Base-by-base conservation (phyloP, 2,797 vertebrate genomes). In the Micropoecilia bifurca region DNA sequence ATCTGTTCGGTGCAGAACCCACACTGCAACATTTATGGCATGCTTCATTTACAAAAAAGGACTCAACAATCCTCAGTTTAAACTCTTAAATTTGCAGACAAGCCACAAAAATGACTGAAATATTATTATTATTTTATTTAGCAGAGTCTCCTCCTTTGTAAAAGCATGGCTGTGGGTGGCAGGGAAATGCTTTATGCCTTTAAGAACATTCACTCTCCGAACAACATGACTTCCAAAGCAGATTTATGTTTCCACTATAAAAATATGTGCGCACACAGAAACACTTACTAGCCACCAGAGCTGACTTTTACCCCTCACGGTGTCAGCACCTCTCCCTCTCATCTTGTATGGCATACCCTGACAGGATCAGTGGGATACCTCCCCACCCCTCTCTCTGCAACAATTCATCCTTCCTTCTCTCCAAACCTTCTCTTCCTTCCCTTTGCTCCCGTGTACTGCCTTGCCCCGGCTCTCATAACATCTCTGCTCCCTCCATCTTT, bases 401-500 rank as follows among this genome's bases (percentile, higher is more conserved):
- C 83, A 71, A 16, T 83, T 85, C 84, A 78, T 57, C 63, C 79
- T 76, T 46, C 79, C 78, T 68, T 30, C 4, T 50, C 48, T 78
- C 81, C 78, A 75, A 61, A 57, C 69, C 83, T 82, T 79, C 75
- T 69, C 81, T 68, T 74, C 71, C 71, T 77, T 78, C 76, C 66
- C 81, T 68, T 57, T 66, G 81, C 80, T 85, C 72, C 78, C 71
- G 46, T 84, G 78, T 81, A 85, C 80, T 30, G 77, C 78, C 20
- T 50, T 81, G 78, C 80, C 82, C 73, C 46, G 10, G 80, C 88
- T 84, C 90, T 88, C 85, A 76, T 80, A 79, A 85, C 72, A 81
- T 63, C 78, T 74, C 81, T 74, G 85, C 71, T 88, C 86, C 85
- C 68, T 88, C 88, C 90, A 82, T 92, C 87, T 84, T 89, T 91